A percentile compares a stretch with the other conserved stretches of the same genome.
Evolutionary conservation across 2,797 vertebrate species (phyloP).

Genomic region (Falco novaeseelandiae): DNA sequence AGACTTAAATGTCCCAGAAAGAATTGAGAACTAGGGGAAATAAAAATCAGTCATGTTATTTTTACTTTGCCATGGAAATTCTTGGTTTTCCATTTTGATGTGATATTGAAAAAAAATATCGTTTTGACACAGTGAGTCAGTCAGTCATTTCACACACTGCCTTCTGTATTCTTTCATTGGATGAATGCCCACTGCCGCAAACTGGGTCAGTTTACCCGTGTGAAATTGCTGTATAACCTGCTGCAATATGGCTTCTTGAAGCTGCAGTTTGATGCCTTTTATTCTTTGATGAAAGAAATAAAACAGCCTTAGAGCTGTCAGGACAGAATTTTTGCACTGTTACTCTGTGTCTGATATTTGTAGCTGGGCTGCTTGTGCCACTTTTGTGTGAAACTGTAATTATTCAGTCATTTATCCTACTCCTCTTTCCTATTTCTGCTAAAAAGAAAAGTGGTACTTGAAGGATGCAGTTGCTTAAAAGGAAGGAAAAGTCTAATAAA

Average conservation of each 20-base stretch:
- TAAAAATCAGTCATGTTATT: not conserved
- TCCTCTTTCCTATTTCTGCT: not conserved
- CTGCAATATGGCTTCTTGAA: slow-evolving; percentile 14
- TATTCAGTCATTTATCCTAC: not conserved
- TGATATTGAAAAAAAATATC: not conserved
- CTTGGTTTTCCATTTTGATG: not conserved
- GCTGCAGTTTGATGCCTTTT: slow-evolving; percentile 26
- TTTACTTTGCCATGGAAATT: not conserved
- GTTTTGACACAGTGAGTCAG: slow-evolving; percentile 1
- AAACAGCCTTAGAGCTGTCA: not conserved
- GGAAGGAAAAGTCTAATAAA: not conserved
- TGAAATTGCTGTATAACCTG: slow-evolving; percentile 34
- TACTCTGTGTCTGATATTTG: not conserved
- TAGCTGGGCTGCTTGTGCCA: not conserved
- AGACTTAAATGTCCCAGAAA: not conserved
- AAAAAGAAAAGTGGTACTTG: not conserved
- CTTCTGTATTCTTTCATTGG: slow-evolving; percentile 13
- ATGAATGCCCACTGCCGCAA: slow-evolving; percentile 15
- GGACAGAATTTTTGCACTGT: not conserved
- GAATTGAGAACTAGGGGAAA: not conserved
- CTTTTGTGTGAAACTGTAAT: not conserved
- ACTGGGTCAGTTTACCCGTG: slow-evolving; percentile 33
- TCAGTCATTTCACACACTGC: slow-evolving; percentile 12
- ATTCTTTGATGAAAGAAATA: slow-evolving; percentile 1
- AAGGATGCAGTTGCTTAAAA: not conserved